Evolutionary conservation across 2,113 vertebrate species (phyloP), one percentile per base, ranked within the genome.

Genomic region (Neoarius graeffei): DNA sequence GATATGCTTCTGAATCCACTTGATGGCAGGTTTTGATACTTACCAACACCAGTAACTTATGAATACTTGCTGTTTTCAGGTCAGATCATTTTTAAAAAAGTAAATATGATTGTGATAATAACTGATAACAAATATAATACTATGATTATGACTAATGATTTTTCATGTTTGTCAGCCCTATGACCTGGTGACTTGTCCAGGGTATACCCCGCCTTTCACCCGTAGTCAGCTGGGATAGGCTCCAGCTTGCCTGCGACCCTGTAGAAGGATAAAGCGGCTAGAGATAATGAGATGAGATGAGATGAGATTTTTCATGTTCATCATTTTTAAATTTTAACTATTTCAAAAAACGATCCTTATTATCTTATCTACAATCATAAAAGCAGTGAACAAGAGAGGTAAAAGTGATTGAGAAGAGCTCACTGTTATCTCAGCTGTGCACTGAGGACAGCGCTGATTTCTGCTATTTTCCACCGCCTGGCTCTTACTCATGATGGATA

Each of bases 401-500:
- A 42, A 60, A 35, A 17, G 25, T 1, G 66, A n/a, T n/a, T n/a
- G 56, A 27, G 56, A 62, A 52, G 7, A 79, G 27, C 97, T 98
- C 97, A 99, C 98, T 95, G 98, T 98, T 97, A 99, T 99, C 96
- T 99, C 98, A 90, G 98, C 98, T 96, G 98, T 99, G 97, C 98
- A 99, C 96, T 99, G 98, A 91, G 98, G 98, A 96, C 98, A 99
- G 94, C 98, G 97, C 94, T 99, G 98, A 94, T 97, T 97, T 96
- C 98, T 98, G 73, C 50, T 88, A 30, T 88, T 88, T 99, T 98
- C 97, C 97, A 97, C 97, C 96, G 97, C 96, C 87, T 99, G 98
- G 87, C 97, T 97, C 96, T 97, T 99, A 96, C 98, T 99, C 98
- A 99, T 99, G 94, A 99, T 98, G 88, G 97, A 97, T 93, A 99